These are phyloP conservation scores for Thecophora atra DNA, from an alignment of 2,888 invertebrate genomes.

Conservation along the genomic window DNA sequence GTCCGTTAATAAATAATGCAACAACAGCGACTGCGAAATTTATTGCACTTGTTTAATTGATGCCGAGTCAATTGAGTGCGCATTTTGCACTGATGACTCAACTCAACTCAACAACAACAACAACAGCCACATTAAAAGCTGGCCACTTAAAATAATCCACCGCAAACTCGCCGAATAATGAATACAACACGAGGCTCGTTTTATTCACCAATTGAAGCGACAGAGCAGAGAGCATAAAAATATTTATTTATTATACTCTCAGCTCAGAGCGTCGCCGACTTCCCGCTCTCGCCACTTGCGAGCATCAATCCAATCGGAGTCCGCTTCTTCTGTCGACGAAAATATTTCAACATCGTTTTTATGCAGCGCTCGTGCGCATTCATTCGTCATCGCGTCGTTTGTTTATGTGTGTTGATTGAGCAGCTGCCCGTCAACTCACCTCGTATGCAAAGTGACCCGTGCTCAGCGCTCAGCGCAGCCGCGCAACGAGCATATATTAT, in stretches of 20 bases:
- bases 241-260: too few relatives aligned
- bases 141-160: constrained; percentile 6
- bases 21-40: constrained; percentile 11
- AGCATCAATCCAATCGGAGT: neutral
- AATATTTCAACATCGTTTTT: constrained; percentile 28
- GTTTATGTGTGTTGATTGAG: constrained; percentile 46
- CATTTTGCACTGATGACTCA: constrained; percentile 30
- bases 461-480: too few relatives aligned
- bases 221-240: too few relatives aligned
- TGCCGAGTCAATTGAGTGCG: constrained; percentile 36
- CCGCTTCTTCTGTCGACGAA: neutral
- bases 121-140: neutral
- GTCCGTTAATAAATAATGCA: constrained; percentile 12
- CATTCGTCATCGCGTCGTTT: constrained; percentile 52
- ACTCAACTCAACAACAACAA: neutral
- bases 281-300: neutral
- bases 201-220: too few relatives aligned
- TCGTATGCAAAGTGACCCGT: too few relatives aligned
- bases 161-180: neutral
- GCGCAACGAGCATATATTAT: too few relatives aligned
- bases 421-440: neutral
- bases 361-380: constrained; percentile 27
- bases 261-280: neutral
- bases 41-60: constrained; percentile 40
- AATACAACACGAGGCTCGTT: neutral